Percentiles rank a stretch among this genome's conserved stretches.
Evolutionary conservation across 1,140 invertebrate species (phyloP).

Genomic region (Atta colombica): DNA sequence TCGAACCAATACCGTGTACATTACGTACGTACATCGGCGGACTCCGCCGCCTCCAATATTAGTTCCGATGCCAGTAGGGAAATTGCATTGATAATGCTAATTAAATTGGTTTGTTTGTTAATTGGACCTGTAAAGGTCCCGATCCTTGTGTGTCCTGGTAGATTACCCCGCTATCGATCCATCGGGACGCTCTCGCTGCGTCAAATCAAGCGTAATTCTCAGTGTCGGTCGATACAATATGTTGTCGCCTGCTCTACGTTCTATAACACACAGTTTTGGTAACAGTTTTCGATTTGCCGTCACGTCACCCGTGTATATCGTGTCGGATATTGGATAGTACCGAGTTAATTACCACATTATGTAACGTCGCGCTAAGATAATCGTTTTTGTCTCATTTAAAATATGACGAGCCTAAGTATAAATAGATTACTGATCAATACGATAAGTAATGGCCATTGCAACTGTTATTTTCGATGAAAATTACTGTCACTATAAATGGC

Average conservation of each 20-base stretch:
- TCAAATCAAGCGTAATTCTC: constrained; percentile 43
- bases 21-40: constrained; percentile 73
- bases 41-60: constrained; percentile 77
- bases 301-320: constrained; percentile 24
- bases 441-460: background rate
- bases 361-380: constrained; percentile 33
- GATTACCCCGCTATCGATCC: constrained; percentile 46
- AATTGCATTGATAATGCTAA: constrained; percentile 82
- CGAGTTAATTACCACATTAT: constrained; percentile 51
- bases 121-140: constrained; percentile 63
- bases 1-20: constrained; percentile 76
- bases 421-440: constrained; percentile 3
- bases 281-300: constrained; percentile 52
- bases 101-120: constrained; percentile 79
- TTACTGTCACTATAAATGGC: background rate
- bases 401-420: background rate
- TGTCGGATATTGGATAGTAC: constrained; percentile 36
- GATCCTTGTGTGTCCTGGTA: constrained; percentile 36
- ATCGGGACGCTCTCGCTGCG: constrained; percentile 11
- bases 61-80: constrained; percentile 77
- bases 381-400: constrained; percentile 21
- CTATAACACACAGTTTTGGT: constrained; percentile 27
- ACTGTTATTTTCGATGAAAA: constrained; percentile 10
- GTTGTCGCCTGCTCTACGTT: constrained; percentile 28
- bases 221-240: constrained; percentile 12